Evolutionary conservation across 2,113 vertebrate species (phyloP).

Genomic region (Vicugna pacos): DNA sequence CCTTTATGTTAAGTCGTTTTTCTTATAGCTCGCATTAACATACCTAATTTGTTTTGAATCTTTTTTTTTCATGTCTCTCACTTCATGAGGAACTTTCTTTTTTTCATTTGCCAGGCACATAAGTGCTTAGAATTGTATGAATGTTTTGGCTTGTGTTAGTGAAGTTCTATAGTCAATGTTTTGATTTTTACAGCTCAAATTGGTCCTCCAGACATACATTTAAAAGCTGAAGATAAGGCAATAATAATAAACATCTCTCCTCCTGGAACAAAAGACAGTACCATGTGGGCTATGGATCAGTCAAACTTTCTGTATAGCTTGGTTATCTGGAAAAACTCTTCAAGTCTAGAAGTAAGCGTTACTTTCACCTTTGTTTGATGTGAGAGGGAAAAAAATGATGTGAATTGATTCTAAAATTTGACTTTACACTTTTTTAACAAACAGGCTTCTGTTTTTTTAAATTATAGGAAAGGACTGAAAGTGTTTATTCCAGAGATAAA

Average conservation of each 20-base stretch:
- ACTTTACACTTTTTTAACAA: neutral
- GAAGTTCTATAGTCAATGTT: neutral
- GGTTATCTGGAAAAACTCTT: constrained; percentile 84
- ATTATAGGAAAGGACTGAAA: constrained; percentile 67
- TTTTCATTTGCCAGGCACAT: rapidly evolving
- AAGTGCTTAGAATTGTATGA: neutral
- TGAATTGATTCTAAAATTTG: neutral
- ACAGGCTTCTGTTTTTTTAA: neutral
- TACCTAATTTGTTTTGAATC: neutral
- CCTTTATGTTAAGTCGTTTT: neutral
- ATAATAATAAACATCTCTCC: constrained; percentile 79
- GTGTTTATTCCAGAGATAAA: neutral
- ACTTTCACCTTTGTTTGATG: neutral
- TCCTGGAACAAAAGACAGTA: constrained; percentile 70
- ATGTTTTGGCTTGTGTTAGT: neutral
- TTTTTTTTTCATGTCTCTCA: too few species aligned
- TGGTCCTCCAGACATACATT: constrained; percentile 82
- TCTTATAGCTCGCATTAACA: neutral
- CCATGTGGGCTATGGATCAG: constrained; percentile 71
- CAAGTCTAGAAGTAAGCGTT: constrained; percentile 81
- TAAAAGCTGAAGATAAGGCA: constrained; percentile 81
- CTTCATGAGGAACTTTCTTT: neutral
- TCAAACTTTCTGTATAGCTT: constrained; percentile 66
- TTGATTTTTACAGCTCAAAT: constrained; percentile 82
- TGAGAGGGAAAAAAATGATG: neutral